A percentile compares a stretch with the other conserved stretches of the same genome.
Conservation (phyloP, 2,888 invertebrate genomes). For the Lumbricus terrestris region DNA sequence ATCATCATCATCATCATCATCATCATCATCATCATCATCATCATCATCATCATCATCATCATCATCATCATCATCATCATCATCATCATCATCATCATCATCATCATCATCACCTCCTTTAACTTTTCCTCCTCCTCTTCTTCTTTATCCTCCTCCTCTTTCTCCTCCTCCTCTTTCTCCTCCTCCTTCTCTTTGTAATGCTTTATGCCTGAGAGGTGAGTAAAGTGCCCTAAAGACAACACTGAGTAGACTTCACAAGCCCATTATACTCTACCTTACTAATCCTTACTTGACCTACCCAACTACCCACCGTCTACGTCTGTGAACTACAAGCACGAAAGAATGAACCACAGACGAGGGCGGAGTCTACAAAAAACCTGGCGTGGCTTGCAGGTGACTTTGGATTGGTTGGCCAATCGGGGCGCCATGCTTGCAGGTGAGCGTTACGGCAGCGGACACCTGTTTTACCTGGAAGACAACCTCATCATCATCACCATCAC, state of each 20-base stretch:
- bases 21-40: too few species aligned
- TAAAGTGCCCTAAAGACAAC: neutral
- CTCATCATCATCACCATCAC: neutral
- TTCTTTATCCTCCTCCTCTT: neutral
- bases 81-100: too few species aligned
- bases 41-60: too few species aligned
- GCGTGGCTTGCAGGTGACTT: neutral
- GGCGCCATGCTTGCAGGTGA: neutral
- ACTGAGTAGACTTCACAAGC: neutral
- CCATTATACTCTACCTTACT: neutral
- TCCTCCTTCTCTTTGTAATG: too few species aligned
- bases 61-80: too few species aligned
- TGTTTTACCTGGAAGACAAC: conserved; percentile 14
- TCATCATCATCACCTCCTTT: too few species aligned
- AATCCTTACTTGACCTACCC: neutral
- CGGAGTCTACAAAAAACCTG: neutral
- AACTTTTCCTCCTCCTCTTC: neutral
- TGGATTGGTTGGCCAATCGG: neutral
- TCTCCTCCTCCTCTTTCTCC: too few species aligned
- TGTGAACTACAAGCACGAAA: too few species aligned
- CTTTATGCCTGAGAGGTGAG: neutral
- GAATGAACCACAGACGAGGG: neutral
- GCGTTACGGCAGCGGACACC: neutral
- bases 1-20: too few species aligned
- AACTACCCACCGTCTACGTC: neutral